Percentiles rank a stretch among this genome's conserved stretches.
phyloP scores from a whole-genome alignment of 2,113 vertebrate species.

The Microtus pennsylvanicus region DNA sequence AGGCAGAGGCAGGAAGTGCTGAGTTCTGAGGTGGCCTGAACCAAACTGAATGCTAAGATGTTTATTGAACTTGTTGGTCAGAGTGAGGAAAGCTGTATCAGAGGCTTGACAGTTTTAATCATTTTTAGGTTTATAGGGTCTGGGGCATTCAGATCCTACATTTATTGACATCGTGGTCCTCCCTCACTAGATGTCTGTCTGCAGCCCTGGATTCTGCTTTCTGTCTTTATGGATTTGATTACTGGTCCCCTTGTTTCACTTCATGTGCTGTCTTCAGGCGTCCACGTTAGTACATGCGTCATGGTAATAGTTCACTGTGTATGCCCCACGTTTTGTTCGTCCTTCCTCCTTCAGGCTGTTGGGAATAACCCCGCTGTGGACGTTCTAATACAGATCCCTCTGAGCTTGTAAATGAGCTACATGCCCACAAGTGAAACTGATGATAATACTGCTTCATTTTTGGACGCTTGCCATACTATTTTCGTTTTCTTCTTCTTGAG shows the following conservation, averaged over 20 bases:
- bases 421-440: background rate
- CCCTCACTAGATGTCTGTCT: background rate
- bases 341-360: background rate
- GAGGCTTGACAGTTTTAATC: background rate
- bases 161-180: background rate
- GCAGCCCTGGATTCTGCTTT: background rate
- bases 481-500: background rate
- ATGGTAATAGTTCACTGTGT: background rate
- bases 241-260: background rate
- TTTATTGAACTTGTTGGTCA: background rate
- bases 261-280: background rate
- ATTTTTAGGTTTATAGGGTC: background rate
- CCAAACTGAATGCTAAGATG: background rate
- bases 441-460: background rate
- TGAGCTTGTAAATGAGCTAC: background rate
- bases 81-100: background rate
- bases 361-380: background rate
- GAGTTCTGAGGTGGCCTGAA: background rate
- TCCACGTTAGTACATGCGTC: background rate
- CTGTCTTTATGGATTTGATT: slow-evolving; percentile 7
- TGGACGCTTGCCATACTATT: background rate
- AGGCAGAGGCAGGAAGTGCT: background rate
- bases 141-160: background rate
- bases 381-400: background rate
- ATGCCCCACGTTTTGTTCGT: background rate